phyloP scores from a whole-genome alignment of 2,797 vertebrate species.

The Perodicticus potto region DNA sequence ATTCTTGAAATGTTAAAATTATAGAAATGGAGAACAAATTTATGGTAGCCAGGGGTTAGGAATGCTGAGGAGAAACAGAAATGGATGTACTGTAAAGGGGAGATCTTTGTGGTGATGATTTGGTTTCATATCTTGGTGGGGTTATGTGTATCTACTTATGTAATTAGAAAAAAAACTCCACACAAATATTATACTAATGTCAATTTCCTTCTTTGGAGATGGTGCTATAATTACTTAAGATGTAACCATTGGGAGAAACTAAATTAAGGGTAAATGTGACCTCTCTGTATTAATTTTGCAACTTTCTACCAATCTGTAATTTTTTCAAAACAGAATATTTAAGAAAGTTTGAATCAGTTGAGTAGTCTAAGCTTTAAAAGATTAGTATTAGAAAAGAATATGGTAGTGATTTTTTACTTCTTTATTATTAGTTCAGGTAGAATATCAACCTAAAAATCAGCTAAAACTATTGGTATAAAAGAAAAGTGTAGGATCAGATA shows the following conservation, averaged over 20 bases:
- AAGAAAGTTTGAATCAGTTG: neutral
- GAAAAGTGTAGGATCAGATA: neutral
- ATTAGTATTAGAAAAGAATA: neutral
- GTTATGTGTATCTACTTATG: neutral
- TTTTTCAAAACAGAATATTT: constrained; percentile 10
- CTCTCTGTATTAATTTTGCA: neutral
- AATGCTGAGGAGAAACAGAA: neutral
- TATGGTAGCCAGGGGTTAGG: neutral
- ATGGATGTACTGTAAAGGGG: neutral
- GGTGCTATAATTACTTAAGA: neutral
- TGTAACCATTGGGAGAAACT: neutral
- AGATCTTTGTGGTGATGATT: neutral
- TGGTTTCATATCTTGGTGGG: neutral
- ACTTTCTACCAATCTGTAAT: neutral
- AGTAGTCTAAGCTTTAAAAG: neutral
- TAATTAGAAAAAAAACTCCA: neutral
- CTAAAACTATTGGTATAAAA: neutral
- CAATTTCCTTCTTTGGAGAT: neutral
- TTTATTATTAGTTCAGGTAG: neutral
- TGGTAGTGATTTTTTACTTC: neutral
- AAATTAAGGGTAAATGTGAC: neutral
- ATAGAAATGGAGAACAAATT: neutral
- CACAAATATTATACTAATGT: neutral
- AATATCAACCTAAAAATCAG: neutral
- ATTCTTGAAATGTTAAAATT: neutral